Evolutionary conservation across 2,113 vertebrate species (phyloP).

Genomic region (Uria lomvia): DNA sequence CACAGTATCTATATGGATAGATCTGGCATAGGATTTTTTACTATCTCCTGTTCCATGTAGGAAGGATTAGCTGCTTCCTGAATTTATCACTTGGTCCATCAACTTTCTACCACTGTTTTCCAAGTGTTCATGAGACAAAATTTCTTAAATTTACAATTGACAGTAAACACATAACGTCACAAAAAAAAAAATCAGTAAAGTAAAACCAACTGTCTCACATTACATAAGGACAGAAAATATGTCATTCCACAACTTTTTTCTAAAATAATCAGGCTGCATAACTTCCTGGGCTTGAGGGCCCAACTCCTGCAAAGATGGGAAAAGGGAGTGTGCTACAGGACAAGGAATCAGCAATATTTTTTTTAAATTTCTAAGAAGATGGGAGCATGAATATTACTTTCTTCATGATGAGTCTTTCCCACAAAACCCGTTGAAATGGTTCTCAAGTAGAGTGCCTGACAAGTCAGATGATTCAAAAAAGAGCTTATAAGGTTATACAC

Average conservation of each 20-base stretch:
- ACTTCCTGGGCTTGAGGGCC: neutral
- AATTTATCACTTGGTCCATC: neutral
- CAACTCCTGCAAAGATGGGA: neutral
- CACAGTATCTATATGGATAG: neutral
- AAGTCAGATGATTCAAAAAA: neutral
- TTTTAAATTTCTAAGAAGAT: neutral
- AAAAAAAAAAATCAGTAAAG: fast-evolving
- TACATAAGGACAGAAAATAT: neutral
- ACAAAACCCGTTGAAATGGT: neutral
- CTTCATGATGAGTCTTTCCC: neutral
- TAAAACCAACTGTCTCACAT: neutral
- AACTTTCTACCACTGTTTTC: neutral
- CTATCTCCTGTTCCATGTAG: neutral
- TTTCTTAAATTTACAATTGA: neutral
- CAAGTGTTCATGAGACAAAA: neutral
- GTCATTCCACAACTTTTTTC: neutral
- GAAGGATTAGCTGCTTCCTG: neutral
- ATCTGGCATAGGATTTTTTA: neutral
- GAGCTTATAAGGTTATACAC: neutral
- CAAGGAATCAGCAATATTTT: neutral
- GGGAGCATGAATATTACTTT: neutral
- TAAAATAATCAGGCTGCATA: neutral
- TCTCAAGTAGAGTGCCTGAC: neutral
- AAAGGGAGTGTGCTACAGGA: neutral
- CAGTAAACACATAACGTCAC: fast-evolving